Conservation (phyloP, 2,113 vertebrate genomes). For the Otolemur garnettii region DNA sequence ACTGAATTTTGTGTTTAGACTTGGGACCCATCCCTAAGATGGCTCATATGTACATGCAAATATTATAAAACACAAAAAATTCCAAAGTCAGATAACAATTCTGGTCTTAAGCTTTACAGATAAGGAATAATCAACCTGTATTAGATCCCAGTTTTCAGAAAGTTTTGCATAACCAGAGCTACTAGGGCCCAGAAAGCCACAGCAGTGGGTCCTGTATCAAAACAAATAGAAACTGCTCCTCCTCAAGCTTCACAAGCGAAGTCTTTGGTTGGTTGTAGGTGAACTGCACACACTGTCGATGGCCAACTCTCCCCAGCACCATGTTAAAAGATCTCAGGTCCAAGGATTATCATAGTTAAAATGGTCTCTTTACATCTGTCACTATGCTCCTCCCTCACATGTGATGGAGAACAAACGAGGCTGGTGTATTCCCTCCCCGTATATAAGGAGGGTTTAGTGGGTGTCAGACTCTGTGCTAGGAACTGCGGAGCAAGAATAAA, state of each 20-base stretch:
- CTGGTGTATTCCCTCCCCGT: neutral
- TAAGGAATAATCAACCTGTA: neutral
- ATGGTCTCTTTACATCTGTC: neutral
- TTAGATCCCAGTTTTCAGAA: neutral
- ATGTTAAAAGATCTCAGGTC: neutral
- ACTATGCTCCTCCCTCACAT: neutral
- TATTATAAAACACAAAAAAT: neutral
- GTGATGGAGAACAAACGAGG: neutral
- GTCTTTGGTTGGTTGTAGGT: neutral
- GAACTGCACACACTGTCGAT: neutral
- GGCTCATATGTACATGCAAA: neutral
- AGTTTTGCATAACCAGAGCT: neutral
- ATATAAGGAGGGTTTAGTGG: neutral
- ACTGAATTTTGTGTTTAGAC: neutral
- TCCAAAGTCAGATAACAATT: neutral
- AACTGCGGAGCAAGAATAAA: neutral
- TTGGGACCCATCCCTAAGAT: neutral
- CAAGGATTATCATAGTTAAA: neutral
- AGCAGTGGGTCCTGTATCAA: neutral
- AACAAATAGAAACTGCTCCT: constrained; percentile 16
- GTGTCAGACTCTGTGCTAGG: neutral
- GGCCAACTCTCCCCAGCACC: neutral
- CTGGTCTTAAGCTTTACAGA: neutral
- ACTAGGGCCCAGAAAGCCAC: neutral
- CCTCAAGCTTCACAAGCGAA: neutral